Conservation (phyloP, 2,888 invertebrate genomes). For the Ceriagrion tenellum region DNA sequence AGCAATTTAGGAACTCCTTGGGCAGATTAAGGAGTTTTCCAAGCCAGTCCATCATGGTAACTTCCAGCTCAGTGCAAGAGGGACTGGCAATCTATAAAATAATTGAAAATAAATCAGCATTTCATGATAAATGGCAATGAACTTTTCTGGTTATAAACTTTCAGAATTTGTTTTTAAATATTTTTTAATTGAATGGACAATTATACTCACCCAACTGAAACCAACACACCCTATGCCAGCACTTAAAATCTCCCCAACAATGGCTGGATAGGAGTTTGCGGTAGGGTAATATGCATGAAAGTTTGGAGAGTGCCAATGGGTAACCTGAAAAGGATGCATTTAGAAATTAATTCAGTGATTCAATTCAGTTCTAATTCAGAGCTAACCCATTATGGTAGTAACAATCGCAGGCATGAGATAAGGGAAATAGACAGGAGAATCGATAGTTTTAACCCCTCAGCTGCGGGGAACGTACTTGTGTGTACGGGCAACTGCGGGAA, state of each 20-base stretch:
- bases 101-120: neutral
- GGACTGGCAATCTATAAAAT: slow-evolving; percentile 86
- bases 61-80: slow-evolving; percentile 95
- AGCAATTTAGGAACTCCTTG: slow-evolving; percentile 88
- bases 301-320: slow-evolving; percentile 96
- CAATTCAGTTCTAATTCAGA: too few relatives aligned
- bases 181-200: neutral
- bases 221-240: slow-evolving; percentile 91
- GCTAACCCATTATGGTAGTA: too few relatives aligned
- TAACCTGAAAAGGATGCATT: slow-evolving; percentile 81
- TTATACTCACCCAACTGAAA: slow-evolving; percentile 90
- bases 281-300: slow-evolving; percentile 96
- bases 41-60: slow-evolving; percentile 95
- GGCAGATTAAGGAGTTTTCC: slow-evolving; percentile 93
- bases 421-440: too few relatives aligned
- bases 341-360: too few relatives aligned
- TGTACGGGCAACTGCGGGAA: too few relatives aligned
- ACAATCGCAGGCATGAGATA: too few relatives aligned
- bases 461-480: too few relatives aligned
- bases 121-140: neutral
- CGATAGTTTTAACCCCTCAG: too few relatives aligned
- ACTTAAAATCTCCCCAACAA: slow-evolving; percentile 90
- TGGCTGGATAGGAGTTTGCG: slow-evolving; percentile 90
- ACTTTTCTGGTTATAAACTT: neutral
- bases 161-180: neutral